These are phyloP conservation scores for Morpho helenor DNA, from an alignment of 2,888 invertebrate genomes.

Conservation along the genomic window DNA sequence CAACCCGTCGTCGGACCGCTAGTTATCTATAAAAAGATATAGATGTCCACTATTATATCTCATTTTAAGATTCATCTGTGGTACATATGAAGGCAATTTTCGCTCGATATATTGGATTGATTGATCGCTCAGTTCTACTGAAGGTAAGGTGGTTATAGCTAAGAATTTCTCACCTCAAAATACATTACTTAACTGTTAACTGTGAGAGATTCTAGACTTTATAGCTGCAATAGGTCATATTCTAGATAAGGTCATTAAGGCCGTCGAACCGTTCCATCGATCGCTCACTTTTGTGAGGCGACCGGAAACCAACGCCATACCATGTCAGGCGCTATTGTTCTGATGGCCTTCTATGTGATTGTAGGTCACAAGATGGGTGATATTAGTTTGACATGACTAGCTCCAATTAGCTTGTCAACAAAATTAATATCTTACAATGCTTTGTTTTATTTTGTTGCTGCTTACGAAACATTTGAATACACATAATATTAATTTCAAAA, in stretches of 20 bases:
- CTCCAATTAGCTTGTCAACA: conserved; percentile 7
- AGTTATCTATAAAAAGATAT: too few species aligned
- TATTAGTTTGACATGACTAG: conserved; percentile 14
- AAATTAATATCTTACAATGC: background rate
- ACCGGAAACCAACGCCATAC: conserved; percentile 35
- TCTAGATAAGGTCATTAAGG: conserved; percentile 40
- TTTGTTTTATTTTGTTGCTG: background rate
- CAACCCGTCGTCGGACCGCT: too few species aligned
- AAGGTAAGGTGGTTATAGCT: too few species aligned
- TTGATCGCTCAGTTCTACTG: too few species aligned
- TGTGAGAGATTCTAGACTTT: too few species aligned
- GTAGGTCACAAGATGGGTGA: conserved; percentile 25
- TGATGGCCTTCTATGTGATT: conserved; percentile 23
- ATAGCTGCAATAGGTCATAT: conserved; percentile 2
- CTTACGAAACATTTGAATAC: background rate
- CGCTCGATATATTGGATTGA: too few species aligned
- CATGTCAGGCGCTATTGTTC: conserved; percentile 25
- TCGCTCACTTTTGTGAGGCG: conserved; percentile 49
- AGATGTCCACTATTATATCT: too few species aligned
- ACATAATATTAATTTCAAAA: background rate
- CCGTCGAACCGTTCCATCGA: conserved; percentile 54
- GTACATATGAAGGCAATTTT: too few species aligned
- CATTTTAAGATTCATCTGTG: too few species aligned
- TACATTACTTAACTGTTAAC: too few species aligned
- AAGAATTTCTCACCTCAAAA: too few species aligned